Evolutionary conservation across 2,888 invertebrate species (phyloP).

Genomic region (Latrodectus hesperus): DNA sequence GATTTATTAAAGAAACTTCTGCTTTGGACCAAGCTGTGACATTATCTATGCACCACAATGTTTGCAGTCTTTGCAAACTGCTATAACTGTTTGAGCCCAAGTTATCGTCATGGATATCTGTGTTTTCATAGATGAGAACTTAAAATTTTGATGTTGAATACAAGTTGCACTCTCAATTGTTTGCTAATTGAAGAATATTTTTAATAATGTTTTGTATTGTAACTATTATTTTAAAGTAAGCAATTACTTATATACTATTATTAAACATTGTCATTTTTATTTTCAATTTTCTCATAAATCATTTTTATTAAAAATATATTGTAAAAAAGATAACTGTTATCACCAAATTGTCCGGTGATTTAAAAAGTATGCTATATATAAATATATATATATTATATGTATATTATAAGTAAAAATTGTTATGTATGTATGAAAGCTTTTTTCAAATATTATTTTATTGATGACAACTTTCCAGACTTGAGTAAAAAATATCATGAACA

Average conservation of each 20-base stretch:
- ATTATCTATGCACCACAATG: constrained; percentile 45
- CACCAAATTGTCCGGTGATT: constrained; percentile 68
- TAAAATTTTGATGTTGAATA: constrained; percentile 56
- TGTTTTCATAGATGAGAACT: constrained; percentile 16
- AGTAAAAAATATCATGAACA: neutral
- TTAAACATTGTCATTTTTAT: constrained; percentile 45
- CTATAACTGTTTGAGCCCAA: no score
- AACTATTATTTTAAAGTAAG: constrained; percentile 58
- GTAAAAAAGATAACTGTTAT: constrained; percentile 65
- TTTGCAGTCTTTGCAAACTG: constrained; percentile 42
- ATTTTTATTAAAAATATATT: constrained; percentile 64
- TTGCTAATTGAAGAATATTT: constrained; percentile 68
- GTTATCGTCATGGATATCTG: no score
- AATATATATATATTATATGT: constrained; percentile 36
- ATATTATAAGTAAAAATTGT: constrained; percentile 59
- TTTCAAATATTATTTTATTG: constrained; percentile 55
- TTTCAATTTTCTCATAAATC: constrained; percentile 61
- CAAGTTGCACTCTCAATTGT: constrained; percentile 65
- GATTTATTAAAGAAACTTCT: neutral
- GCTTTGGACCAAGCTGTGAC: neutral
- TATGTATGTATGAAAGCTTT: constrained; percentile 64
- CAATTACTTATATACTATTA: neutral
- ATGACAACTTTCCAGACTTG: neutral
- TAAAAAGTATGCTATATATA: constrained; percentile 65
- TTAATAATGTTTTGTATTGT: constrained; percentile 69